Evolutionary conservation across 1,140 invertebrate species (phyloP).

Genomic region (Drosophila parabipectinata): DNA sequence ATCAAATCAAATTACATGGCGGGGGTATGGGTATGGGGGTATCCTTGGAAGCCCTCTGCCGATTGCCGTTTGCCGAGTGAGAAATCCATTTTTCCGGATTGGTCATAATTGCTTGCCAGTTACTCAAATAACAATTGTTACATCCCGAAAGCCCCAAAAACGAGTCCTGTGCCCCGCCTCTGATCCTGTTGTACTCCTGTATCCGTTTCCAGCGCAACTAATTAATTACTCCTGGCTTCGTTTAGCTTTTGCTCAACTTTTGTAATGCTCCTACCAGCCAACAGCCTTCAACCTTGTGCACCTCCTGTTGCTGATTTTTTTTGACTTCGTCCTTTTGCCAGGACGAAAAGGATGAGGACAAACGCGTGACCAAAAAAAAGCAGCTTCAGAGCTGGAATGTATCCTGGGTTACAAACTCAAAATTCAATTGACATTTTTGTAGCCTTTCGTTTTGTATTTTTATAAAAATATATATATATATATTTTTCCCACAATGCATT

Average conservation of each 20-base stretch:
- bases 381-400: background rate
- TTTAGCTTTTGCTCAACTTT: constrained; percentile 17
- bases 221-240: constrained; percentile 36
- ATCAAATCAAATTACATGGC: background rate
- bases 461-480: too few species aligned
- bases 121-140: constrained; percentile 32
- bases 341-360: background rate
- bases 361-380: background rate
- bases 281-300: background rate
- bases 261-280: constrained; percentile 11
- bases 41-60: background rate
- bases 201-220: constrained; percentile 40
- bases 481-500: background rate
- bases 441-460: constrained; percentile 7
- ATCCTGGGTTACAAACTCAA: background rate
- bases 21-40: background rate
- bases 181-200: background rate
- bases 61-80: too few species aligned
- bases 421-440: constrained; percentile 17
- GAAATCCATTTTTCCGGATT: background rate
- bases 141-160: background rate
- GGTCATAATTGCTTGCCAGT: constrained; percentile 22
- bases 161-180: background rate
- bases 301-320: too few species aligned
- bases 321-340: background rate